Percentiles rank a stretch among this genome's conserved stretches.
These are phyloP conservation scores for Oryctolagus cuniculus DNA, from an alignment of 2,113 vertebrate species.

Conservation along the genomic window DNA sequence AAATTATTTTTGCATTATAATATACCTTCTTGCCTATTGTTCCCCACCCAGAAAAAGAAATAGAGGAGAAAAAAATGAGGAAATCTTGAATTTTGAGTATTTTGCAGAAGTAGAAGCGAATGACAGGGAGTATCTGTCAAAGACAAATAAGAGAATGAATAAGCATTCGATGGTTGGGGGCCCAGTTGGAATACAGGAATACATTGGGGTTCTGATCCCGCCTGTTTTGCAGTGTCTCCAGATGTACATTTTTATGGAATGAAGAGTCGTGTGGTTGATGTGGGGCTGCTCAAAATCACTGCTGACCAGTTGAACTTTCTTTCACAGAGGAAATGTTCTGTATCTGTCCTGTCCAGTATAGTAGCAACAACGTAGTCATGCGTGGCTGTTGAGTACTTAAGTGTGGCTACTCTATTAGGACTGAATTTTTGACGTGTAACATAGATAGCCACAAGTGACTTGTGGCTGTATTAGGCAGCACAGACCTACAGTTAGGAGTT, in stretches of 20 bases:
- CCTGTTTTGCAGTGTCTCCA: not conserved
- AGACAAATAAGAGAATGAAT: not conserved
- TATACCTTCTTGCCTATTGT: not conserved
- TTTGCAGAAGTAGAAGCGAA: not conserved
- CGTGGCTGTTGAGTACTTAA: not conserved
- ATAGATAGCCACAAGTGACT: not conserved
- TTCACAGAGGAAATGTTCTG: not conserved
- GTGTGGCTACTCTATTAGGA: not conserved
- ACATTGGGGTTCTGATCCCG: not conserved
- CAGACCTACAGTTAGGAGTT: not conserved
- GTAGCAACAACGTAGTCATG: not conserved
- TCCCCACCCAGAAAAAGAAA: not conserved
- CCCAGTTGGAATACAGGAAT: not conserved
- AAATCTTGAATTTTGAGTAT: not conserved
- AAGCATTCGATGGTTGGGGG: not conserved
- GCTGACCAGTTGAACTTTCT: not conserved
- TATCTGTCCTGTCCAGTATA: not conserved
- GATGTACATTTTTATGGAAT: not conserved
- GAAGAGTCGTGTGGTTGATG: not conserved
- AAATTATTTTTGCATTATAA: conserved; percentile 3
- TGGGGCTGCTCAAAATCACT: not conserved
- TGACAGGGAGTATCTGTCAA: not conserved
- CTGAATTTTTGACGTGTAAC: conserved; percentile 37
- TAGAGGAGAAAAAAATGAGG: not conserved
- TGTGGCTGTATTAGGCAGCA: not conserved